phyloP scores from a whole-genome alignment of 2,113 vertebrate genomes.

The Gambusia holbrooki region DNA sequence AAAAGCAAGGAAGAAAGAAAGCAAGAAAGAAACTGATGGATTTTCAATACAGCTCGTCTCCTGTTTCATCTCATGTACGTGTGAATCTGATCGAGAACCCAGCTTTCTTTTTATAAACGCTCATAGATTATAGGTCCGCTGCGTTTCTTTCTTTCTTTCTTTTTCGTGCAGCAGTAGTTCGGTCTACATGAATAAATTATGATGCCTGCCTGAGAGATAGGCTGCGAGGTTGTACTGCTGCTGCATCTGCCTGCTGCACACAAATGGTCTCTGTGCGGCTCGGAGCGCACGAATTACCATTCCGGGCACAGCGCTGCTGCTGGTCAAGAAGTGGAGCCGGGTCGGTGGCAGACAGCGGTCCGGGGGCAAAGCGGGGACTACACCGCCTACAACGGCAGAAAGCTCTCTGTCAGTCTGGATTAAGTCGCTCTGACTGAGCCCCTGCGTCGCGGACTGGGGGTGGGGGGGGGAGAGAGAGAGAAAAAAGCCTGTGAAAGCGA shows the following conservation, averaged over 20 bases:
- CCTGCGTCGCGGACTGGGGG: constrained; percentile 37
- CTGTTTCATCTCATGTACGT: neutral
- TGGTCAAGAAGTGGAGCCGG: constrained; percentile 75
- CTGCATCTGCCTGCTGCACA: constrained; percentile 75
- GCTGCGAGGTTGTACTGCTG: constrained; percentile 61
- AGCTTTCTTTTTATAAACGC: constrained; percentile 10
- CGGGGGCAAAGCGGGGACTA: constrained; percentile 37
- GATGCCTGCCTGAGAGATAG: constrained; percentile 68
- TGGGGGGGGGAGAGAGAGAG: neutral
- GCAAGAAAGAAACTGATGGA: constrained; percentile 4
- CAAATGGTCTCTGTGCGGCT: constrained; percentile 76
- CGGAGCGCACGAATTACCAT: constrained; percentile 75
- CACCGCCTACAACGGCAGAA: constrained; percentile 54
- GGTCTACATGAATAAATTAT: constrained; percentile 75
- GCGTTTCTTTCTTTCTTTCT: neutral
- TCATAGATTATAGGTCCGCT: constrained; percentile 23
- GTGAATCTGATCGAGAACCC: constrained; percentile 21
- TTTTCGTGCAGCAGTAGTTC: constrained; percentile 56
- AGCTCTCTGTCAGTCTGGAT: constrained; percentile 74
- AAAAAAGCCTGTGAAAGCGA: constrained; percentile 59
- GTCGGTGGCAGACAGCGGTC: constrained; percentile 68
- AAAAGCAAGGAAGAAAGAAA: neutral
- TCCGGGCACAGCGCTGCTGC: constrained; percentile 71
- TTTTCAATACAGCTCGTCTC: constrained; percentile 19
- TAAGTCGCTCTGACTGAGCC: constrained; percentile 72